Percentiles rank a stretch among this genome's conserved stretches.
phyloP scores from a whole-genome alignment of 2,113 vertebrate genomes.

The Motacilla alba region DNA sequence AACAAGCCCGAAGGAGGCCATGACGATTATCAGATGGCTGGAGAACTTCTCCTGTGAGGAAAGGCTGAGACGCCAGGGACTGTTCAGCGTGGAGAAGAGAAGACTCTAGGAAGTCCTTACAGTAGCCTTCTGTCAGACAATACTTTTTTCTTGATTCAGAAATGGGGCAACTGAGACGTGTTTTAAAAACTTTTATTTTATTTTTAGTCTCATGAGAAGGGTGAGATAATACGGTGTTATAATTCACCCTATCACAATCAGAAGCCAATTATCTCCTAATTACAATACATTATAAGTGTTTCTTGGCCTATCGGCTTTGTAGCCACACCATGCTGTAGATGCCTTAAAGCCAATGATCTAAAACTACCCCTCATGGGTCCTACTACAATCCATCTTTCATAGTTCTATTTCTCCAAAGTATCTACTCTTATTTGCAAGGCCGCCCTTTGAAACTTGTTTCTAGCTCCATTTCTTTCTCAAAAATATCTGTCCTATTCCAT shows the following conservation, averaged over 20 bases:
- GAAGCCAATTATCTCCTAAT: neutral
- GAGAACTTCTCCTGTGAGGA: neutral
- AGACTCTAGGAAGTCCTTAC: neutral
- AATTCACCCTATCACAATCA: neutral
- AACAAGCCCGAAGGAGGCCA: accelerated
- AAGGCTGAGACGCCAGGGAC: accelerated
- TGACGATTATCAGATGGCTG: accelerated
- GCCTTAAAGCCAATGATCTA: neutral
- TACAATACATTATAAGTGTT: accelerated
- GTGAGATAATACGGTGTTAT: neutral
- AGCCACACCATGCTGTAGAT: neutral
- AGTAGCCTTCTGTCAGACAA: neutral
- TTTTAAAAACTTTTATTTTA: neutral
- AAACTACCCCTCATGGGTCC: neutral
- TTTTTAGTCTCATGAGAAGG: neutral
- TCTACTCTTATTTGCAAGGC: no score
- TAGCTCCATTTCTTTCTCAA: no score
- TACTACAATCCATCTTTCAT: neutral
- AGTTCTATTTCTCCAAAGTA: neutral
- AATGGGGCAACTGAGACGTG: neutral
- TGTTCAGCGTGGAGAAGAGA: neutral
- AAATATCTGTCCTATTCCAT: no score
- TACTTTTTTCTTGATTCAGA: neutral
- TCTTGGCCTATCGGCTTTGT: neutral
- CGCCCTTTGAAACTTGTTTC: no score